Evolutionary conservation across 2,888 invertebrate species (phyloP), one percentile per base, ranked within the genome.

Genomic region (Zonitis immaculata): DNA sequence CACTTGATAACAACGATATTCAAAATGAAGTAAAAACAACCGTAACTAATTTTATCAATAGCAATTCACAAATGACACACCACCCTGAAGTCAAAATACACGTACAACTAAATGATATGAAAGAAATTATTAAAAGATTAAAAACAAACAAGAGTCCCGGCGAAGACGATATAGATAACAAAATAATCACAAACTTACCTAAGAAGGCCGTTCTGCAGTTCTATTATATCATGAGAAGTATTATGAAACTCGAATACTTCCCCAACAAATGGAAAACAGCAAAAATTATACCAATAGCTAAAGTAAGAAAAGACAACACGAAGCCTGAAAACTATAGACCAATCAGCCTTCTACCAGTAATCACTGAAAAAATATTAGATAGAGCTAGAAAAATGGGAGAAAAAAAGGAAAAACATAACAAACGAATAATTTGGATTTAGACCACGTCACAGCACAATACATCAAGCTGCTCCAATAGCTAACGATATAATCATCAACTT

Each of bases 191-290:
- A 44, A 59, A 67, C n/a, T 47, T 69, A 7, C 56, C 60, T 1
- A 51, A 22, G 32, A 67, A 66, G 51, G 56, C 61, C 11, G 42
- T 63, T 11, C 60, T 64, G 0, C 63, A 64, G 52, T 11, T 66
- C 3, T 61, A 49, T 0, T 52, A 63, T 28, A 63, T 66, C 6
- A 55, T 59, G 5, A 65, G 63, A 25, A 44, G 52, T 1, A 54
- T 57, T 0, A 12, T 66, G 0, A 58, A 39, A 27, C 20, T 35
- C 1, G 47, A 26, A 11, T 25, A 43, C n/a, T n/a, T n/a, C n/a
- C n/a, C n/a, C n/a, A n/a, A n/a, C n/a, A n/a, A n/a, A n/a, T 49
- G 48, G 44, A 52, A 35, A 42, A 16, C 8, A 9, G 43, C 52
- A 7, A 26, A 16, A 3, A 28, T 52, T 1, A 51, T 49, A 14